phyloP scores from a whole-genome alignment of 2,113 vertebrate species.

The Heterocephalus glaber region DNA sequence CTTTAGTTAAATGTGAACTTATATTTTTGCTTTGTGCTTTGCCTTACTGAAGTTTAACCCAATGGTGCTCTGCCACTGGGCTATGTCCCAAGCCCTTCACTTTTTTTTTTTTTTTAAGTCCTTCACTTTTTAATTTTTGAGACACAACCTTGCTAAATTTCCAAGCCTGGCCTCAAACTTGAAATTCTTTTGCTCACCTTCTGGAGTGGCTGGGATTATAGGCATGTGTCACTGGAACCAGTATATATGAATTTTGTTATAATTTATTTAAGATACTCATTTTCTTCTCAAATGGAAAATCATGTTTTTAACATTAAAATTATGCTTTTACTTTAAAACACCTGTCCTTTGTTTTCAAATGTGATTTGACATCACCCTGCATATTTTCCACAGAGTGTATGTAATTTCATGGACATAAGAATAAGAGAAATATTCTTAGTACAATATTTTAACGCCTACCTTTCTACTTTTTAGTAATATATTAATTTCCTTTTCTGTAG shows the following conservation, averaged over 20 bases:
- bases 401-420: neutral
- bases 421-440: neutral
- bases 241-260: neutral
- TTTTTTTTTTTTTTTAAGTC: too few relatives aligned
- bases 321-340: neutral
- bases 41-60: neutral
- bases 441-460: neutral
- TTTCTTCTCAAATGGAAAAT: neutral
- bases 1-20: neutral
- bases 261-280: neutral
- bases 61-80: neutral
- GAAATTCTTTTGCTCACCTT: neutral
- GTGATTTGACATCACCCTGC: neutral
- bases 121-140: neutral
- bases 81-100: neutral
- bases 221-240: neutral
- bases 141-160: neutral
- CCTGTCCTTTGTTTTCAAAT: neutral
- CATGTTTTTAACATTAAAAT: neutral
- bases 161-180: neutral
- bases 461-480: neutral
- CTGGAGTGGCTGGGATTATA: neutral
- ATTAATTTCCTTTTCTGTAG: neutral
- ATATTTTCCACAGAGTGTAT: neutral
- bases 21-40: neutral